Evolutionary conservation across 2,888 invertebrate genomes (phyloP).

Genomic region (Calliphora vomitoria): DNA sequence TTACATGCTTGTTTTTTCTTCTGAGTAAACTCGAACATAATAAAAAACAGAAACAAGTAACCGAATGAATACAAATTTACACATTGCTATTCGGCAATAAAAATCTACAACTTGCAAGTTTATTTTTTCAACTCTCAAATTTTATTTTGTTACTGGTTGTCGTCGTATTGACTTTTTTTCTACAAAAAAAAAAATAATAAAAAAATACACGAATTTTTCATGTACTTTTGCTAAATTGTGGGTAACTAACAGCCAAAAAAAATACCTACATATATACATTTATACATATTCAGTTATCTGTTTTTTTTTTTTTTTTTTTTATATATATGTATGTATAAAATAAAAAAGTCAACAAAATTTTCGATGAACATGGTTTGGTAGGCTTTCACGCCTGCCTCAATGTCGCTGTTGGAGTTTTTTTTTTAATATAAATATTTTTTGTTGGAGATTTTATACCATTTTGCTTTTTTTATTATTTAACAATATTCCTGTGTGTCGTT

Average conservation of each 20-base stretch:
- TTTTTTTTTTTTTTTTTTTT: background rate
- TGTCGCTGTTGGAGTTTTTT: background rate
- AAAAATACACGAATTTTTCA: background rate
- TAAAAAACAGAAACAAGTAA: background rate
- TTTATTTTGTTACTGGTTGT: background rate
- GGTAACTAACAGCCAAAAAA: slow-evolving; percentile 29
- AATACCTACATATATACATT: background rate
- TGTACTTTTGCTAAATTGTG: slow-evolving; percentile 26
- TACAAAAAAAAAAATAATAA: slow-evolving; percentile 10
- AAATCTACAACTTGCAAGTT: slow-evolving; percentile 32
- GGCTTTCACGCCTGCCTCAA: slow-evolving; percentile 25
- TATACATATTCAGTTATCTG: background rate
- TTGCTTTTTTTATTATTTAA: slow-evolving; percentile 3
- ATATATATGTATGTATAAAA: background rate
- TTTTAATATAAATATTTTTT: slow-evolving; percentile 23
- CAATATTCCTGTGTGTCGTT: background rate
- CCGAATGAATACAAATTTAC: slow-evolving; percentile 31
- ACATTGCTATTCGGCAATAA: slow-evolving; percentile 24
- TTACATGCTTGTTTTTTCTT: slow-evolving; percentile 25
- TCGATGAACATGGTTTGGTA: slow-evolving; percentile 5
- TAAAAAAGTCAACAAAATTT: background rate
- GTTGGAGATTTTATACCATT: background rate
- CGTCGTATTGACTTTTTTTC: slow-evolving; percentile 26
- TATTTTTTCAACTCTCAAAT: slow-evolving; percentile 2
- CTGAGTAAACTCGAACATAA: background rate